phyloP scores from a whole-genome alignment of 2,113 vertebrate genomes.

The Hippocampus zosterae region DNA sequence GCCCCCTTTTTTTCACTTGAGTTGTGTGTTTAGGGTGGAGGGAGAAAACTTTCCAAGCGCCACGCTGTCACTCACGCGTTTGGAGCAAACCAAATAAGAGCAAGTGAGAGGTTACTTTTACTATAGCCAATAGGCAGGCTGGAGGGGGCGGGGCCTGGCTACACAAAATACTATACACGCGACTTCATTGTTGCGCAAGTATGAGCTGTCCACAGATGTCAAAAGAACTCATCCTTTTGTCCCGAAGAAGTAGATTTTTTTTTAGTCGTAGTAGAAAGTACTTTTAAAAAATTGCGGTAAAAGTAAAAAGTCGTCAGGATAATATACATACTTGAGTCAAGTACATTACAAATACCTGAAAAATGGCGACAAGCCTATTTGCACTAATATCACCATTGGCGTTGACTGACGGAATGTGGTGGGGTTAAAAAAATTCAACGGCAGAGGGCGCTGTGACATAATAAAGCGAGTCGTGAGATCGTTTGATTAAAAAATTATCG shows the following conservation, averaged over 20 bases:
- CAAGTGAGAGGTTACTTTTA: constrained; percentile 13
- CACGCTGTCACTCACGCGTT: constrained; percentile 13
- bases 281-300: too few relatives aligned
- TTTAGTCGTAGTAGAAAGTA: too few relatives aligned
- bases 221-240: neutral
- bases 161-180: constrained; percentile 6
- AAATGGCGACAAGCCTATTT: too few relatives aligned
- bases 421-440: neutral
- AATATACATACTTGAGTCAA: too few relatives aligned
- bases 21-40: neutral
- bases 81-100: constrained; percentile 23
- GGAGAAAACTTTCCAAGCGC: constrained; percentile 1
- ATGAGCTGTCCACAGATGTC: neutral
- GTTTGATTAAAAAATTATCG: too few relatives aligned
- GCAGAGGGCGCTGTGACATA: neutral
- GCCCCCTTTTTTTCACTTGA: neutral
- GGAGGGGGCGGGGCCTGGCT: constrained; percentile 27
- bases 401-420: too few relatives aligned
- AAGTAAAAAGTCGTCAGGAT: too few relatives aligned
- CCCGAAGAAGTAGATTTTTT: too few relatives aligned
- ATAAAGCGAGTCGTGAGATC: neutral
- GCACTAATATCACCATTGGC: too few relatives aligned
- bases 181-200: neutral
- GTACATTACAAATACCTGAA: too few relatives aligned
- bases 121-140: constrained; percentile 40